These are phyloP conservation scores for Sphaerophoria rueppellii DNA, from an alignment of 2,888 invertebrate species.

Conservation along the genomic window DNA sequence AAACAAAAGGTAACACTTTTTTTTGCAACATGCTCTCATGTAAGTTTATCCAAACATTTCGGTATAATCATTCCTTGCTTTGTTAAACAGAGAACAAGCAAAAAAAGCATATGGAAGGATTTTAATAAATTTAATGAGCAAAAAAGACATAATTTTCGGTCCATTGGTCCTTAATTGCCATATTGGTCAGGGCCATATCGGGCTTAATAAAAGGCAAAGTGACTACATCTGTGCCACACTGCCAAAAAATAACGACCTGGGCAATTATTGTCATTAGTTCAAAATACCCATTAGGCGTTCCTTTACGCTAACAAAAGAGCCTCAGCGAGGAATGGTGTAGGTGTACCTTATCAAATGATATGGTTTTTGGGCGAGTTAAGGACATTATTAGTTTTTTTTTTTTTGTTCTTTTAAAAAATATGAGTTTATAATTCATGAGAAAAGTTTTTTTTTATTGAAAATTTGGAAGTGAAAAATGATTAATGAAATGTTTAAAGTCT, in stretches of 20 bases:
- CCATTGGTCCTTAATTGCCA: neutral
- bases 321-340: neutral
- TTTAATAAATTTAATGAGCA: neutral
- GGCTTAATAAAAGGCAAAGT: conserved; percentile 12
- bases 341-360: conserved; percentile 32
- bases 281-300: neutral
- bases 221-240: conserved; percentile 68
- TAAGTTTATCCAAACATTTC: neutral
- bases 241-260: conserved; percentile 68
- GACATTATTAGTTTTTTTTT: conserved; percentile 8
- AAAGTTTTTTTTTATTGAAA: conserved; percentile 57
- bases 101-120: neutral
- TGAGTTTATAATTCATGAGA: conserved; percentile 50
- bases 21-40: conserved; percentile 35
- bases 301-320: neutral
- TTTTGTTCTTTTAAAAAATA: conserved; percentile 14
- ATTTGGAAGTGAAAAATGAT: conserved; percentile 33
- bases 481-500: conserved; percentile 13
- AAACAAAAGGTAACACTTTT: neutral
- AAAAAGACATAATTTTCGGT: conserved; percentile 12
- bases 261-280: conserved; percentile 73
- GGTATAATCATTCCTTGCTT: neutral
- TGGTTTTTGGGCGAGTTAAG: neutral
- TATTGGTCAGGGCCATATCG: neutral
- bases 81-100: neutral